phyloP scores from a whole-genome alignment of 2,888 invertebrate species.

The Chaetogeoica ovagalla region DNA sequence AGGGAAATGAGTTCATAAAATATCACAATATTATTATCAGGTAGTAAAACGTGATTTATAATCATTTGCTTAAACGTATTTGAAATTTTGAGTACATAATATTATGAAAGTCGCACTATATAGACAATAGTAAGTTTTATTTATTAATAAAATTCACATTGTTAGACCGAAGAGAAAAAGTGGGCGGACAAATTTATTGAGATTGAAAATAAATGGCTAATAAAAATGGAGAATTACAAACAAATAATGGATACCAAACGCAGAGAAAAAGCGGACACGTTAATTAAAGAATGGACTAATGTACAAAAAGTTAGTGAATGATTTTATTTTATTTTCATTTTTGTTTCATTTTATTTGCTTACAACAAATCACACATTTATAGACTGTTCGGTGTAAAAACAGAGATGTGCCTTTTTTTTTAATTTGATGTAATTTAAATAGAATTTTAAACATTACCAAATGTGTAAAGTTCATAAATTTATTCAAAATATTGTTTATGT shows the following conservation, averaged over 20 bases:
- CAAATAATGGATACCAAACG: slow-evolving; percentile 55
- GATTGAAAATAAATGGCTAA: slow-evolving; percentile 59
- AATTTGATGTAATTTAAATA: neutral
- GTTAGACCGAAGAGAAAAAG: slow-evolving; percentile 56
- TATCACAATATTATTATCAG: no score
- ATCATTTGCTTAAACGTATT: no score
- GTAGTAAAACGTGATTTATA: no score
- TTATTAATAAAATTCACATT: neutral
- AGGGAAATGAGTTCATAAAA: no score
- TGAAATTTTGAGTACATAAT: no score
- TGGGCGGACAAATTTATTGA: slow-evolving; percentile 59
- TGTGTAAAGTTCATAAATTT: neutral
- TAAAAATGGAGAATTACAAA: slow-evolving; percentile 58
- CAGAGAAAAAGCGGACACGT: slow-evolving; percentile 55
- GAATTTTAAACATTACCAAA: neutral
- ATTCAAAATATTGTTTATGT: neutral
- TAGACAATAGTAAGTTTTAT: no score
- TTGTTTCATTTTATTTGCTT: slow-evolving; percentile 50
- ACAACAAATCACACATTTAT: slow-evolving; percentile 46
- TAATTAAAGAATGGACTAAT: slow-evolving; percentile 59
- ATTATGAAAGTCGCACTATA: no score
- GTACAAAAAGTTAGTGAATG: slow-evolving; percentile 59
- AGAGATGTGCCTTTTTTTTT: slow-evolving; percentile 28
- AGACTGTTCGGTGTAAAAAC: no score
- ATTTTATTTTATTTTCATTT: slow-evolving; percentile 50